Conservation (phyloP, 1,140 invertebrate genomes). For the Solen grandis region DNA sequence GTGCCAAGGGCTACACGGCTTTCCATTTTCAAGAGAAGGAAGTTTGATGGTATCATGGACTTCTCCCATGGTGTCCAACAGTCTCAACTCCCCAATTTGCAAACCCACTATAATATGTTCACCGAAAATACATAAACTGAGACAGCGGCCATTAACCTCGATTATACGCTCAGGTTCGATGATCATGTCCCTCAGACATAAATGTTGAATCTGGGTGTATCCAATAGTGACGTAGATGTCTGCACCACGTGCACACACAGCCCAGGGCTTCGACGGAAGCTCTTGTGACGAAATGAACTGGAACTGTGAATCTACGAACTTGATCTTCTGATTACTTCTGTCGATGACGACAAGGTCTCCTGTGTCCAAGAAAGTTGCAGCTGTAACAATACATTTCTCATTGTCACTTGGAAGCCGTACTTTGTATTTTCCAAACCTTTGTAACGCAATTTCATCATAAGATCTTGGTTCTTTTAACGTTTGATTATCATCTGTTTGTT, state of each 20-base stretch:
- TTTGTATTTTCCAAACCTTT: constrained; percentile 49
- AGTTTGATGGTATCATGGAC: constrained; percentile 14
- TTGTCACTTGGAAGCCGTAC: constrained; percentile 26
- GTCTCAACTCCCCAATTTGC: constrained; percentile 33
- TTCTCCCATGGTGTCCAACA: constrained; percentile 19
- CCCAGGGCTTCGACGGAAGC: constrained; percentile 43
- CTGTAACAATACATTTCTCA: constrained; percentile 40
- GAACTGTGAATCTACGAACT: constrained; percentile 45
- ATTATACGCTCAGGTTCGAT: constrained; percentile 27
- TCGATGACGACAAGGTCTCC: constrained; percentile 39
- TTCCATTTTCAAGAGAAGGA: not conserved
- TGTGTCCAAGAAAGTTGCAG: constrained; percentile 37
- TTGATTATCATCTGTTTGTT: no score
- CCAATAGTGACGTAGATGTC: constrained; percentile 50
- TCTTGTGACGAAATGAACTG: constrained; percentile 44
- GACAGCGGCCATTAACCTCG: constrained; percentile 42
- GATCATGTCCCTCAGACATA: constrained; percentile 41
- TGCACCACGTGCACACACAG: constrained; percentile 23
- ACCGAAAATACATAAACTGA: constrained; percentile 28
- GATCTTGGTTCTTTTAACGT: not conserved
- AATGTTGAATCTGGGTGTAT: constrained; percentile 43
- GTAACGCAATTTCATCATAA: constrained; percentile 33
- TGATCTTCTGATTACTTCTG: constrained; percentile 41
- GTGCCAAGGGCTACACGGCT: constrained; percentile 46
- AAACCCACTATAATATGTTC: constrained; percentile 35